These are phyloP conservation scores for Baccha elongata DNA, from an alignment of 2,888 invertebrate species.

Conservation along the genomic window DNA sequence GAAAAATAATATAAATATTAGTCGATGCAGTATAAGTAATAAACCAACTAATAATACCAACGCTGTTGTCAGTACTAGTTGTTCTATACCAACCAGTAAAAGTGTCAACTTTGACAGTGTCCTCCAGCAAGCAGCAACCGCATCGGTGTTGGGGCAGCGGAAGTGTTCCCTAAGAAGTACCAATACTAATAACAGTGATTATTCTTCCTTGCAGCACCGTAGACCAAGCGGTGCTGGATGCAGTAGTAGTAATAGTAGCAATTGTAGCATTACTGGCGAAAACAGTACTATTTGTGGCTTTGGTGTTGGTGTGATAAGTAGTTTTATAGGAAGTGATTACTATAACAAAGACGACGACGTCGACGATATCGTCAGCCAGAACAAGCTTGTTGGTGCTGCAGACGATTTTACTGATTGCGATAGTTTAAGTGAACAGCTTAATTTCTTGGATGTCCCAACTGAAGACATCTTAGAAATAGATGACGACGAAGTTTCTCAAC, in stretches of 20 bases:
- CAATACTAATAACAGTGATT: conserved; percentile 60
- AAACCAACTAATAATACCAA: conserved; percentile 8
- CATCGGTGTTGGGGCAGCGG: conserved; percentile 39
- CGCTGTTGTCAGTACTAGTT: background rate
- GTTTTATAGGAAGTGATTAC: conserved; percentile 75
- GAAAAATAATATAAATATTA: conserved; percentile 19
- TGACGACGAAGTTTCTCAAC: conserved; percentile 72
- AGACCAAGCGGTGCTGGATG: conserved; percentile 70
- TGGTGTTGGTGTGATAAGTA: conserved; percentile 78
- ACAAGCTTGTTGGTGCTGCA: conserved; percentile 67
- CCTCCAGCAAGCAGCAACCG: conserved; percentile 27
- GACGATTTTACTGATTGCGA: conserved; percentile 76
- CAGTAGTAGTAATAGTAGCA: conserved; percentile 80
- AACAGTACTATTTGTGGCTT: conserved; percentile 80
- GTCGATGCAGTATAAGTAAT: conserved; percentile 33
- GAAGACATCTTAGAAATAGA: conserved; percentile 40
- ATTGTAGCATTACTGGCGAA: conserved; percentile 80
- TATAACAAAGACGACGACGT: conserved; percentile 74
- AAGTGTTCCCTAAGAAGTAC: conserved; percentile 65
- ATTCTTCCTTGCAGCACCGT: conserved; percentile 27
- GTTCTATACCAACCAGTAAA: conserved; percentile 27
- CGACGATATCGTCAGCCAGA: conserved; percentile 75
- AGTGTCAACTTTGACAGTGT: conserved; percentile 54
- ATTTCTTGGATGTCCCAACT: conserved; percentile 72
- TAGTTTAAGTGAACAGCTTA: conserved; percentile 78